phyloP scores from a whole-genome alignment of 2,113 vertebrate species.

The Chionodraco myersi region DNA sequence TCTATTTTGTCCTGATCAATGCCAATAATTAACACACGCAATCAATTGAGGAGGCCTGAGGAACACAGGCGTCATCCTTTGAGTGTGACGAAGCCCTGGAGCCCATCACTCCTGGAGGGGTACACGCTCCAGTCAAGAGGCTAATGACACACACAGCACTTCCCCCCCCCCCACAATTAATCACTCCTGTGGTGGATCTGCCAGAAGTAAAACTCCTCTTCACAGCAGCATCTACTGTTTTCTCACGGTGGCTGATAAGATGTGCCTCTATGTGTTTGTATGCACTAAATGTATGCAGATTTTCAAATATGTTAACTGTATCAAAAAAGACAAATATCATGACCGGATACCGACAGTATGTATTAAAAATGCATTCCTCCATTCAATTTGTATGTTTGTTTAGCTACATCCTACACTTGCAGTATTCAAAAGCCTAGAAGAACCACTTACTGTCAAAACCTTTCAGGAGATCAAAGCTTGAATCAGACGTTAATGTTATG shows the following conservation, averaged over 20 bases:
- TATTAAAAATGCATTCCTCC: too few species aligned
- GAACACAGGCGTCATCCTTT: constrained; percentile 46
- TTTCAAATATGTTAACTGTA: background rate
- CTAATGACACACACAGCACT: constrained; percentile 65
- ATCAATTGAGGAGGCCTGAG: constrained; percentile 54
- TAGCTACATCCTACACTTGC: background rate
- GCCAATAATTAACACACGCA: constrained; percentile 69
- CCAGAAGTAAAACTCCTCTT: constrained; percentile 46
- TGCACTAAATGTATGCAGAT: background rate
- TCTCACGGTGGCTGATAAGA: constrained; percentile 8
- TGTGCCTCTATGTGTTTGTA: background rate
- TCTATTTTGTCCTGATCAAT: constrained; percentile 68
- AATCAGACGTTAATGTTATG: background rate
- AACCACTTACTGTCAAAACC: background rate
- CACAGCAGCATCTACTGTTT: constrained; percentile 24
- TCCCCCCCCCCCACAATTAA: constrained; percentile 51
- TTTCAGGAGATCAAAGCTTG: background rate
- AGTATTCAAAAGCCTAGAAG: background rate
- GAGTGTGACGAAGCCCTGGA: constrained; percentile 44
- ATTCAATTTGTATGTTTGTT: too few species aligned
- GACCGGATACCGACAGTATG: background rate
- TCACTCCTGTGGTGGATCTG: constrained; percentile 45
- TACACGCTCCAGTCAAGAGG: constrained; percentile 66
- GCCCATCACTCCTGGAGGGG: constrained; percentile 62
- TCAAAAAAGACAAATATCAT: background rate